Evolutionary conservation across 2,113 vertebrate genomes (phyloP).

Genomic region (Rhabdomys dilectus): DNA sequence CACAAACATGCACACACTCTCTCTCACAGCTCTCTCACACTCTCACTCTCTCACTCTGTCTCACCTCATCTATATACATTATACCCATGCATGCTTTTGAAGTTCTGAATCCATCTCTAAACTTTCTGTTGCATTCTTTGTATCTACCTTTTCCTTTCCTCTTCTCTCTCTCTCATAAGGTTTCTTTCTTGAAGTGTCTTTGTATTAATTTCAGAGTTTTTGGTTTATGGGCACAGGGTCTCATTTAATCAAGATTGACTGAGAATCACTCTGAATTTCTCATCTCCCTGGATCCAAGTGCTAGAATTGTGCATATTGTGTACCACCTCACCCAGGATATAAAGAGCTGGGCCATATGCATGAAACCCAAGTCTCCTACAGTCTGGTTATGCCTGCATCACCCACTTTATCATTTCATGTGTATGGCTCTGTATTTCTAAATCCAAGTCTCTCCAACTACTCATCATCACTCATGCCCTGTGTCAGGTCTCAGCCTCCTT

Average conservation of each 20-base stretch:
- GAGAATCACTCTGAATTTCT: neutral
- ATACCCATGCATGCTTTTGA: neutral
- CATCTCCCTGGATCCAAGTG: accelerated
- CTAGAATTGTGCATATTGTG: neutral
- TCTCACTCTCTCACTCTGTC: too few relatives aligned
- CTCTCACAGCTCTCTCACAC: accelerated
- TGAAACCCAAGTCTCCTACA: too few relatives aligned
- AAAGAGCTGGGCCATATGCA: neutral
- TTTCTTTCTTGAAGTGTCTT: too few relatives aligned
- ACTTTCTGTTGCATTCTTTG: neutral
- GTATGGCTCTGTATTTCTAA: neutral
- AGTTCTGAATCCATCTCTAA: neutral
- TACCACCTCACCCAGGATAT: neutral
- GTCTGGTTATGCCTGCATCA: too few relatives aligned
- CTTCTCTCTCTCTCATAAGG: neutral
- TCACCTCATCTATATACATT: neutral
- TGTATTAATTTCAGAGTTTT: neutral
- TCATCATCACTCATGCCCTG: too few relatives aligned
- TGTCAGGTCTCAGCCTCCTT: neutral
- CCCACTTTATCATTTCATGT: too few relatives aligned
- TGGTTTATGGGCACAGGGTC: neutral
- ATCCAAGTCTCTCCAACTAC: neutral
- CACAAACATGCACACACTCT: too few relatives aligned
- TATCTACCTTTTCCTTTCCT: neutral
- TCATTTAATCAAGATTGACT: neutral